Evolutionary conservation across 2,113 vertebrate species (phyloP), one percentile per base, ranked within the genome.

Genomic region (Setophaga coronata): DNA sequence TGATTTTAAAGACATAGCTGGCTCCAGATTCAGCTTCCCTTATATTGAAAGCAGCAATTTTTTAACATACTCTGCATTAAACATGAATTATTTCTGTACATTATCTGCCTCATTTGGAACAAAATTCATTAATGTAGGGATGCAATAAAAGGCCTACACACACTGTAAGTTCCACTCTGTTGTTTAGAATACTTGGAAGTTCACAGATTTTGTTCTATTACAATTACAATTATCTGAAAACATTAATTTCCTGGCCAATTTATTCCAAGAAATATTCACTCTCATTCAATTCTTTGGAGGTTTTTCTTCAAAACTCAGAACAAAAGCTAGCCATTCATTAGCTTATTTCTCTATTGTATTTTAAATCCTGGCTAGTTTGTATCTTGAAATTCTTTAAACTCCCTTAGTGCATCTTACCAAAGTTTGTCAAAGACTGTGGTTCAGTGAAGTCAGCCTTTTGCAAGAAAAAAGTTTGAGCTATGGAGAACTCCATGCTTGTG

Each of bases 101-200:
- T 84, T 84, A 85, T 71, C n/a, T 86, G 48, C 34, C 40, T 83
- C 40, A 71, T 89, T 95, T 89, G 40, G 67, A 90, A 70, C 9
- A 92, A 90, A 82, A 91, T 38, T 74, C 7, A 50, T 71, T 70
- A 20, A 38, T 7, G 12, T 47, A 66, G 14, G 34, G n/a, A 65
- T 47, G 53, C 24, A 82, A 43, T 2, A 67, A 20, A 70, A 83
- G 11, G 26, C n/a, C 42, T 47, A 54, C 0, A 0, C 26, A 40
- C 5, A 26, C 56, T 54, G 51, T 48, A 70, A 81, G 4, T 82
- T 87, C 24, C 15, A 34, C 17, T 70, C 9, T 40, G 19, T 14
- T 91, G 29, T 87, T 85, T 69, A 61, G 85, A 88, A 73, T 65
- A 80, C 7, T 69, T 57, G 18, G 29, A 33, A 40, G 25, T 19